phyloP scores from a whole-genome alignment of 2,113 vertebrate genomes.

The Cynopterus brachyotis region DNA sequence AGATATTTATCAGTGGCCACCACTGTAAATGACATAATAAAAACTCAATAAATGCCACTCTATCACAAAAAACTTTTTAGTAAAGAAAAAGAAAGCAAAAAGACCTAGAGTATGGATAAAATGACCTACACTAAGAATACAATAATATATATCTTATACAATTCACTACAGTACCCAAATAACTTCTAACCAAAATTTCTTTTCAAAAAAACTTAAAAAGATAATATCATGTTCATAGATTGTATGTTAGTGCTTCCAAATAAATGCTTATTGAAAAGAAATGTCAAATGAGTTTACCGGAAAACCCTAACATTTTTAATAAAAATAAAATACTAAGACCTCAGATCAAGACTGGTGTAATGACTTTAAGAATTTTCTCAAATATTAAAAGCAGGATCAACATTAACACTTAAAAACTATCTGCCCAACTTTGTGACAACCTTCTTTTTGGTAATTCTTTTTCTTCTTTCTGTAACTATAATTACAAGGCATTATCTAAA shows the following conservation, averaged over 20 bases:
- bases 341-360: not conserved
- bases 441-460: not conserved
- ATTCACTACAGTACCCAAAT: not conserved
- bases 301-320: not conserved
- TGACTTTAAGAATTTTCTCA: not conserved
- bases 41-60: not conserved
- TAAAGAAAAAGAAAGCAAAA: not conserved
- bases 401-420: not conserved
- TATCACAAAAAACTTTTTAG: not conserved
- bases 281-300: not conserved
- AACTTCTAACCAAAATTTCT: not conserved
- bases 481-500: not conserved
- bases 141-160: not conserved
- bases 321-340: not conserved
- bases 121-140: not conserved
- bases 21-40: not conserved
- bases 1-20: not conserved
- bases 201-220: not conserved
- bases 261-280: conserved; percentile 1
- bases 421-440: not conserved
- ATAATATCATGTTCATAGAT: not conserved
- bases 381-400: not conserved
- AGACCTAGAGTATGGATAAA: not conserved
- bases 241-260: not conserved
- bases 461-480: not conserved